Percentiles rank a stretch among this genome's conserved stretches.
These are phyloP conservation scores for Noctua comes DNA, from an alignment of 2,888 invertebrate species.

Conservation along the genomic window DNA sequence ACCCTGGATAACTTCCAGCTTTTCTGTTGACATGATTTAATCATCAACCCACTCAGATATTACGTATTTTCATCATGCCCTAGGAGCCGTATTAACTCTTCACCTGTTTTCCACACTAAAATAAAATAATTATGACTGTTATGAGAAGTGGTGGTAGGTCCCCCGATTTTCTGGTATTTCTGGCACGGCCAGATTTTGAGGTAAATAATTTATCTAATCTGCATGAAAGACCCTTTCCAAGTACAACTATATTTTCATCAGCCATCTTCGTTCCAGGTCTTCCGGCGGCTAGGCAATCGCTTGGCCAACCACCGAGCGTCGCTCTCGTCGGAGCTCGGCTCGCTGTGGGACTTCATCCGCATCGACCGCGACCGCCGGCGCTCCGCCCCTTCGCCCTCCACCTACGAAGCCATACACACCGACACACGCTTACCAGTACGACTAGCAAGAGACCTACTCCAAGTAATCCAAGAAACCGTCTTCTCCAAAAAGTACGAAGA, in stretches of 20 bases:
- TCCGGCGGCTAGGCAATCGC: constrained; percentile 85
- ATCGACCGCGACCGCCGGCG: constrained; percentile 81
- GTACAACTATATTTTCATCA: constrained; percentile 43
- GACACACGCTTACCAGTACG: constrained; percentile 82
- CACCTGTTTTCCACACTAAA: no score
- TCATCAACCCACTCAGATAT: no score
- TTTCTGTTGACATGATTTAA: no score
- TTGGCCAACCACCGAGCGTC: constrained; percentile 87
- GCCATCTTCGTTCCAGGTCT: constrained; percentile 74
- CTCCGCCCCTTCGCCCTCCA: constrained; percentile 78
- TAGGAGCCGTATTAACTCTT: no score
- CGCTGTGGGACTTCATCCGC: constrained; percentile 86
- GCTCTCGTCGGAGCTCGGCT: constrained; percentile 85
- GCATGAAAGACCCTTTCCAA: constrained; percentile 26
- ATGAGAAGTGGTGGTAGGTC: no score
- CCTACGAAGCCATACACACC: constrained; percentile 77
- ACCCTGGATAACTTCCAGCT: no score
- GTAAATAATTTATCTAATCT: neutral
- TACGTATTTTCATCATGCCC: no score
- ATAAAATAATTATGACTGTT: no score
- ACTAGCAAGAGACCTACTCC: constrained; percentile 85
- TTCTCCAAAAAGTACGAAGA: constrained; percentile 81
- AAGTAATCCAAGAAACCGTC: constrained; percentile 88
- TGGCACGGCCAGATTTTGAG: neutral
- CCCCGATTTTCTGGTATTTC: neutral